A percentile compares a stretch with the other conserved stretches of the same genome.
Conservation (phyloP, 1,140 invertebrate species). For the Lucilia sericata region DNA sequence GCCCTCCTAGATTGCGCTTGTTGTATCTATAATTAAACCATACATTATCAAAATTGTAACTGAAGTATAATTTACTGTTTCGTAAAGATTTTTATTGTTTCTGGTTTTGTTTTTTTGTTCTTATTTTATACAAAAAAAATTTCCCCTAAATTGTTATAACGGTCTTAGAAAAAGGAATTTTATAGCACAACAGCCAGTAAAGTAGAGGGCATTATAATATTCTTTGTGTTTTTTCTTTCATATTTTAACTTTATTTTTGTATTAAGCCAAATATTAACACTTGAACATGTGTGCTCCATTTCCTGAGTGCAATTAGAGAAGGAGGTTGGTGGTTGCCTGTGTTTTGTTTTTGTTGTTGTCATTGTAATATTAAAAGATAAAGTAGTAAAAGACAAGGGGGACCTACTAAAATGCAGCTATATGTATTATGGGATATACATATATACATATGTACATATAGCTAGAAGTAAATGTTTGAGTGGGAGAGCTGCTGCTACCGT, state of each 20-base stretch:
- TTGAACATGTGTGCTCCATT: constrained; percentile 47
- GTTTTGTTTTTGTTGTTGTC: background rate
- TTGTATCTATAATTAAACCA: constrained; percentile 24
- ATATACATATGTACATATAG: background rate
- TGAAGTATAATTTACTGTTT: constrained; percentile 23
- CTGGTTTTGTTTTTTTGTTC: background rate
- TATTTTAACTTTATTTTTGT: background rate
- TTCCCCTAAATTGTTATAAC: background rate
- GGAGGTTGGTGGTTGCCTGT: constrained; percentile 6
- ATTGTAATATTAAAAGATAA: too few species aligned
- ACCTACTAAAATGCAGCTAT: too few species aligned
- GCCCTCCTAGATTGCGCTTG: background rate
- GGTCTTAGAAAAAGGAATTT: background rate
- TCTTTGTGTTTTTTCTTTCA: background rate
- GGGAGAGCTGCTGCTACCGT: background rate
- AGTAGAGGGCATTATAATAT: background rate
- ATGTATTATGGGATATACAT: background rate
- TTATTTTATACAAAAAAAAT: background rate
- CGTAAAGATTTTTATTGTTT: background rate
- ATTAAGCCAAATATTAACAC: constrained; percentile 45
- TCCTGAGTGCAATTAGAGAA: constrained; percentile 38
- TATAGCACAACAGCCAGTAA: background rate
- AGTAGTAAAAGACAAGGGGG: too few species aligned
- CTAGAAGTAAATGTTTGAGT: background rate
- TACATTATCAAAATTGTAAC: constrained; percentile 5